Percentiles rank a stretch among this genome's conserved stretches.
These are phyloP conservation scores for Andrena camellia DNA, from an alignment of 2,888 invertebrate species.

Conservation along the genomic window DNA sequence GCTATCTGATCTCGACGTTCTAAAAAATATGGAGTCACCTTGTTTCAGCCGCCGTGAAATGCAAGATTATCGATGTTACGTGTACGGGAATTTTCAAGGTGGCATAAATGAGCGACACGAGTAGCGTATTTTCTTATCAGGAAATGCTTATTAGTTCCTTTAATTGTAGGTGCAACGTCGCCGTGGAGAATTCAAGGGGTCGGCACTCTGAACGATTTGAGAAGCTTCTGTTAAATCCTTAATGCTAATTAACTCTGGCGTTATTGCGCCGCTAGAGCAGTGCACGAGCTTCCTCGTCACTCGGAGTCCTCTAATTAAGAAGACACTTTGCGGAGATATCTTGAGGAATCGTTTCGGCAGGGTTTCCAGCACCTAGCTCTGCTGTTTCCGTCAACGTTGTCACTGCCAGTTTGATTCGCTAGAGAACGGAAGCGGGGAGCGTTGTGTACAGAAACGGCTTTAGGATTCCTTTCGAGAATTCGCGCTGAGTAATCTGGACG, in stretches of 20 bases:
- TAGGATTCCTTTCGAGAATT: neutral
- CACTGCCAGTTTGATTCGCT: neutral
- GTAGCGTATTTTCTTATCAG: neutral
- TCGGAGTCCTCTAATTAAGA: conserved; percentile 14
- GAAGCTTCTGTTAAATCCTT: conserved; percentile 17
- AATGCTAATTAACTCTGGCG: conserved; percentile 10
- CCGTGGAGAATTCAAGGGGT: neutral
- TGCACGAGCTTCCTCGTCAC: conserved; percentile 1
- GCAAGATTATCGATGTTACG: no score
- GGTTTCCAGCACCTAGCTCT: neutral
- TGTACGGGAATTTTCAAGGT: no score
- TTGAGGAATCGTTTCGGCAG: neutral
- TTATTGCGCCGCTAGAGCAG: neutral
- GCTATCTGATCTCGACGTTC: no score
- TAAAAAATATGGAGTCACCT: no score
- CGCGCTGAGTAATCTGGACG: neutral
- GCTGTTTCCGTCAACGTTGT: neutral
- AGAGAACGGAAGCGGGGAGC: neutral
- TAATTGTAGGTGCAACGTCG: neutral
- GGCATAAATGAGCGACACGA: no score
- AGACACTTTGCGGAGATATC: neutral
- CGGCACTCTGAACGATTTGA: neutral
- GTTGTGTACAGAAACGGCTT: neutral
- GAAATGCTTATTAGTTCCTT: neutral
- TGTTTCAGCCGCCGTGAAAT: no score